These are phyloP conservation scores for Saguinus midas DNA, from an alignment of 2,113 vertebrate species.

Conservation along the genomic window DNA sequence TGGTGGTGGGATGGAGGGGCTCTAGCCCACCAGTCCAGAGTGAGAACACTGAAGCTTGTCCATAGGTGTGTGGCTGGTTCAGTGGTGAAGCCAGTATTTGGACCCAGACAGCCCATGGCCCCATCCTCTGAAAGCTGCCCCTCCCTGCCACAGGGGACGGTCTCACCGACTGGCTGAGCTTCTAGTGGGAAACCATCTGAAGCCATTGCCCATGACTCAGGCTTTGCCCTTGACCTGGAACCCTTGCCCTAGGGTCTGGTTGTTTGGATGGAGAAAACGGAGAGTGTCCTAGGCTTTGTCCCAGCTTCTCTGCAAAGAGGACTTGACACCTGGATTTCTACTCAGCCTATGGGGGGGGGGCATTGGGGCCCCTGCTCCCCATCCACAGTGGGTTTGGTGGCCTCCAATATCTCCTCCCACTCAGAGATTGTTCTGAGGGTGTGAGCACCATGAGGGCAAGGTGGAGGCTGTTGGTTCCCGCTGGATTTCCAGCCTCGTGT, in stretches of 20 bases:
- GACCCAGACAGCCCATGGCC: accelerated
- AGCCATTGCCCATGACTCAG: neutral
- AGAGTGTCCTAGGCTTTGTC: neutral
- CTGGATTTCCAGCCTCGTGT: accelerated
- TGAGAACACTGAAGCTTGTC: neutral
- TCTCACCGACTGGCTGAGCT: neutral
- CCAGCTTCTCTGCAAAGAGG: neutral
- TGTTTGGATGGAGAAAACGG: neutral
- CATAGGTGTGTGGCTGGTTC: accelerated
- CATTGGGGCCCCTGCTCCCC: accelerated
- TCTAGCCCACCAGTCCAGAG: accelerated
- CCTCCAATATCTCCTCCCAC: neutral
- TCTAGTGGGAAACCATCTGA: neutral
- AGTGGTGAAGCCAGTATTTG: accelerated
- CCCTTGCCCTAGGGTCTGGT: neutral
- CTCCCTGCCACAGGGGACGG: neutral
- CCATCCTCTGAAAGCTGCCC: neutral
- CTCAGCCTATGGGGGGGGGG: neutral
- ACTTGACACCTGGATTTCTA: neutral
- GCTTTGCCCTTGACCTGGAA: neutral
- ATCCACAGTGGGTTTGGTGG: neutral
- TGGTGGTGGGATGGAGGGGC: neutral
- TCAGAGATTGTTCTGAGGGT: neutral
- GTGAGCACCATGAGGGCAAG: accelerated
- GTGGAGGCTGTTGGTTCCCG: no score